A percentile compares a stretch with the other conserved stretches of the same genome.
Evolutionary conservation across 2,888 invertebrate genomes (phyloP).

Genomic region (Torymus tubicola): DNA sequence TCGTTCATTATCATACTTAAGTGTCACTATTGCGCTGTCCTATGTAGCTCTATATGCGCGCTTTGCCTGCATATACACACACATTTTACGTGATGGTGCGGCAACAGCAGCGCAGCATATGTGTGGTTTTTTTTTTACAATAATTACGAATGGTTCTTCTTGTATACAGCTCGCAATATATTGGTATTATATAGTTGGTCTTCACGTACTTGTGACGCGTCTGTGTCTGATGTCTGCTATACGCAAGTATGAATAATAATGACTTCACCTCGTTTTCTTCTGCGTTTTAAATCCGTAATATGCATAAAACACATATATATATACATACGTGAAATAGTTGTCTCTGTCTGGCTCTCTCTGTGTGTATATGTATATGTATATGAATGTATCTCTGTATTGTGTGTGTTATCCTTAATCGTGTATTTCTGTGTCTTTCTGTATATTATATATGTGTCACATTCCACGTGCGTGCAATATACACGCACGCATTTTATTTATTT

Average conservation of each 20-base stretch:
- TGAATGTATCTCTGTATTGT: not conserved
- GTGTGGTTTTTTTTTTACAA: too few species aligned
- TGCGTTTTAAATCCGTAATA: slow-evolving; percentile 25
- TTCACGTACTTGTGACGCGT: too few species aligned
- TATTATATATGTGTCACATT: not conserved
- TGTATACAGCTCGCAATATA: too few species aligned
- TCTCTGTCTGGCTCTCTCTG: not conserved
- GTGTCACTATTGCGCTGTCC: slow-evolving; percentile 55
- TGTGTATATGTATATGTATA: not conserved
- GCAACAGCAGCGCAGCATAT: too few species aligned
- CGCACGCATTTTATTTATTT: not conserved
- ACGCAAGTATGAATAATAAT: not conserved
- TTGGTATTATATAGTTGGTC: too few species aligned
- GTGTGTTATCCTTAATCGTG: not conserved
- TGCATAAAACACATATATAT: slow-evolving; percentile 52
- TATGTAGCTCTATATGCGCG: too few species aligned
- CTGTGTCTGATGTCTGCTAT: not conserved
- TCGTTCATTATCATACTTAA: slow-evolving; percentile 60
- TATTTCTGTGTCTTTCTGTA: not conserved
- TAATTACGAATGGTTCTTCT: too few species aligned
- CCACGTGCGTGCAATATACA: not conserved
- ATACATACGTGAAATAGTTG: slow-evolving; percentile 58
- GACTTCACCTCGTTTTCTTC: not conserved
- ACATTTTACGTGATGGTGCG: too few species aligned
- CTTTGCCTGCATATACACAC: too few species aligned